A percentile compares a stretch with the other conserved stretches of the same genome.
phyloP scores from a whole-genome alignment of 2,888 invertebrate genomes.

The Crocallis elinguaria region DNA sequence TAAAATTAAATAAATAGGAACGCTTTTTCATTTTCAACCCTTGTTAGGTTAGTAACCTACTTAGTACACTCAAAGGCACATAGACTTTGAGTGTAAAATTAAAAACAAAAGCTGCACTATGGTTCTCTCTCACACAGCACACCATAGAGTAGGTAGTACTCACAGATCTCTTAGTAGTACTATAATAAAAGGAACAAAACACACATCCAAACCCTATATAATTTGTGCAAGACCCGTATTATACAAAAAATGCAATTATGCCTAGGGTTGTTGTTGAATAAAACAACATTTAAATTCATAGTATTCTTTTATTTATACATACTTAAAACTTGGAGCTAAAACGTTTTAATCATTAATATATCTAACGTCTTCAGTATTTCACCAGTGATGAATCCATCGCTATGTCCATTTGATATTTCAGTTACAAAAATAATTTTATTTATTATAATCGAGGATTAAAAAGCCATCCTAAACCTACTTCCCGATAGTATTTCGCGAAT shows the following conservation, averaged over 20 bases:
- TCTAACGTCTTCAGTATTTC: slow-evolving; percentile 67
- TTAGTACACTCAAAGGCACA: not conserved
- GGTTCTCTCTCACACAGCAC: no score
- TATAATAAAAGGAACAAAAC: no score
- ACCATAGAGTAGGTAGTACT: no score
- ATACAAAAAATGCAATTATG: no score
- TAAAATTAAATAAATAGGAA: slow-evolving; percentile 50
- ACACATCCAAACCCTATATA: no score
- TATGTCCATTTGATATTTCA: slow-evolving; percentile 55
- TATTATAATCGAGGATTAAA: slow-evolving; percentile 48
- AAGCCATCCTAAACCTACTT: slow-evolving; percentile 37
- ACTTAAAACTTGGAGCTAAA: slow-evolving; percentile 81
- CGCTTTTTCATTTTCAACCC: not conserved
- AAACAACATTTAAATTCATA: slow-evolving; percentile 56
- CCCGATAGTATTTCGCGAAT: slow-evolving; percentile 28
- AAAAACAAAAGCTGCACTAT: no score
- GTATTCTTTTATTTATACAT: slow-evolving; percentile 71
- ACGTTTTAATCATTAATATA: slow-evolving; percentile 71
- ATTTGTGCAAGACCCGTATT: no score
- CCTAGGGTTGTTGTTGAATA: no score
- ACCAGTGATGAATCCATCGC: slow-evolving; percentile 55
- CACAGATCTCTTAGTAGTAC: no score
- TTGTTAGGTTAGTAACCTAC: not conserved
- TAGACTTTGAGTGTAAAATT: no score
- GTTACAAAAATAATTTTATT: slow-evolving; percentile 78